Conservation (phyloP, 2,888 invertebrate genomes). For the Scaptomyza flava region DNA sequence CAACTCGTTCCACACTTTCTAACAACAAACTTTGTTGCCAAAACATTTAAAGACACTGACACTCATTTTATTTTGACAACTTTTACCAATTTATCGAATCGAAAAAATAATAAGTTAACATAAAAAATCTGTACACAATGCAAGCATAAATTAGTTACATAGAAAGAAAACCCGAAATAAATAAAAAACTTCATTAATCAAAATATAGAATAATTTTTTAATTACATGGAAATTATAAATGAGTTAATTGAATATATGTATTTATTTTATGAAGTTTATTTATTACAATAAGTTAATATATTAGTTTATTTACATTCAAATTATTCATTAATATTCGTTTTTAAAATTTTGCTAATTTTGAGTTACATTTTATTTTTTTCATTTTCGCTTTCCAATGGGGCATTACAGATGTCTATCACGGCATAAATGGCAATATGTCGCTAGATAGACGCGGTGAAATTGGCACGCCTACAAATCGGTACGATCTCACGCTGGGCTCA, state of each 20-base stretch:
- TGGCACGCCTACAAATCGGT: constrained; percentile 77
- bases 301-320: background rate
- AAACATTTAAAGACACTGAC: constrained; percentile 20
- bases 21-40: constrained; percentile 29
- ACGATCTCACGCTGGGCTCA: constrained; percentile 83
- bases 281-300: background rate
- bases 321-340: constrained; percentile 4
- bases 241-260: background rate
- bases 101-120: constrained; percentile 23
- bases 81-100: constrained; percentile 39
- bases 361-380: constrained; percentile 4
- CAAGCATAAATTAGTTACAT: constrained; percentile 76
- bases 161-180: constrained; percentile 65
- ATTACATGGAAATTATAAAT: background rate
- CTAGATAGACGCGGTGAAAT: constrained; percentile 83
- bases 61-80: constrained; percentile 43
- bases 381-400: constrained; percentile 8
- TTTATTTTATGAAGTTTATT: background rate
- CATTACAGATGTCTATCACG: constrained; percentile 81
- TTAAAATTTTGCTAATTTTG: constrained; percentile 1
- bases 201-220: constrained; percentile 21
- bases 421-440: constrained; percentile 84
- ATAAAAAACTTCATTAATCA: constrained; percentile 81
- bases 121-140: constrained; percentile 53
- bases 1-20: constrained; percentile 35